Evolutionary conservation across 2,888 invertebrate genomes (phyloP), one percentile per base, ranked within the genome.

Genomic region (Halictus quadricinctus): DNA sequence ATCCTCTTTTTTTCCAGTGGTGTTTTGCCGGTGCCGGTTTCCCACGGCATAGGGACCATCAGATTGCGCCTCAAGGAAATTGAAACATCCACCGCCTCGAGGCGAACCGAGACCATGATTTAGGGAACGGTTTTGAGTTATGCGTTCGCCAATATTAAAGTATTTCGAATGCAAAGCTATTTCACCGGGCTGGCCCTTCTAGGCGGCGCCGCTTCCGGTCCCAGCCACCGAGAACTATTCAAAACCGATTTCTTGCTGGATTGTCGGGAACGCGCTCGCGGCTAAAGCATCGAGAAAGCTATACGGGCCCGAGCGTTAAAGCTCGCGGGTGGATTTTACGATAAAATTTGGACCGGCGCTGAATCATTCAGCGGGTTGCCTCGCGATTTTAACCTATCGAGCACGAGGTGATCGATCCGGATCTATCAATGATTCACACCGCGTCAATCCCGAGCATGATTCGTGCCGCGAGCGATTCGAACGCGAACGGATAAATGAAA

Each of bases 51-150:
- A 87, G 89, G 91, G 90, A 88, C 92, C 93, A 94, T 99, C 81
- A 96, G 97, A 91, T 95, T 97, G 83, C 95, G 98, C 86, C 96
- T 98, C 84, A 96, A 97, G 91, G 98, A 98, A 94, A 95, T 98
- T 50, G 98, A 99, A 95, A 96, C 96, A 94, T 94, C 93, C 93
- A 93, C 88, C 91, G 92, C 92, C 92, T 92, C 88, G 91, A 92
- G 93, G 92, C 90, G 91, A 89, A 89, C 90, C 91, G 92, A 91
- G 92, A 90, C 92, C 91, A 92, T 94, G 94, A 94, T 94, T 94
- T 94, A 94, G 92, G 88, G 92, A 91, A 93, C 89, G 88, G 92
- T 93, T 93, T 84, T 94, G 94, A 94, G 91, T 94, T 94, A 94
- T 94, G 93, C 90, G 91, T 89, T 90, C 90, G 92, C 91, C 91